phyloP scores from a whole-genome alignment of 2,888 invertebrate genomes.

The Salpingus planirostris region DNA sequence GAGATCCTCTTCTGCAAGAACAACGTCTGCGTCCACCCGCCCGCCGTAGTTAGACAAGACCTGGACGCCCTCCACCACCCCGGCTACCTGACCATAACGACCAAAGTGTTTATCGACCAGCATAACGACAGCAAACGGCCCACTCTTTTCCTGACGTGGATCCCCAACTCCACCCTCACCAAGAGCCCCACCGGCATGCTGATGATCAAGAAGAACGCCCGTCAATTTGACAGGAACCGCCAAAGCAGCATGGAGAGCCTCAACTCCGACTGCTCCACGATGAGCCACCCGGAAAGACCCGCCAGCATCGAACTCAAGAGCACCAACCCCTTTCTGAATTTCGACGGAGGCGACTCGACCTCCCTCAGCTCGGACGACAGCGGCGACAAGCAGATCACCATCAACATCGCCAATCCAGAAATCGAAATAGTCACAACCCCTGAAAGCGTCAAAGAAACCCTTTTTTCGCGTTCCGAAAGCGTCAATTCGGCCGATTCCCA shows the following conservation, averaged over 20 bases:
- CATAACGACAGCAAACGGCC: constrained; percentile 67
- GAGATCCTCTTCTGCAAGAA: constrained; percentile 88
- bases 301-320: constrained; percentile 34
- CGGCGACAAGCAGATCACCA: constrained; percentile 35
- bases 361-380: constrained; percentile 38
- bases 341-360: constrained; percentile 22
- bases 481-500: constrained; percentile 63
- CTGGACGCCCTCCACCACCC: constrained; percentile 84
- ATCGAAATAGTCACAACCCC: constrained; percentile 65
- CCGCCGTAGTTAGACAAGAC: constrained; percentile 71
- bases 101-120: constrained; percentile 69
- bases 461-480: constrained; percentile 53
- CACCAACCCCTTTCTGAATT: constrained; percentile 43
- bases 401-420: constrained; percentile 59
- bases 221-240: constrained; percentile 25
- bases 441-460: constrained; percentile 43
- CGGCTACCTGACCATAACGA: constrained; percentile 82
- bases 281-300: constrained; percentile 20
- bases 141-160: constrained; percentile 88
- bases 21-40: constrained; percentile 95
- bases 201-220: constrained; percentile 22
- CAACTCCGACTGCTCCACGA: constrained; percentile 33
- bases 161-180: constrained; percentile 82
- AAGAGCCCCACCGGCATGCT: constrained; percentile 65
- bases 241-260: constrained; percentile 38